Evolutionary conservation across 92 coral and sea anemone genomes (phyloP), one percentile per base, ranked within the genome.

Genomic region (Isaurus tuberculatus): DNA sequence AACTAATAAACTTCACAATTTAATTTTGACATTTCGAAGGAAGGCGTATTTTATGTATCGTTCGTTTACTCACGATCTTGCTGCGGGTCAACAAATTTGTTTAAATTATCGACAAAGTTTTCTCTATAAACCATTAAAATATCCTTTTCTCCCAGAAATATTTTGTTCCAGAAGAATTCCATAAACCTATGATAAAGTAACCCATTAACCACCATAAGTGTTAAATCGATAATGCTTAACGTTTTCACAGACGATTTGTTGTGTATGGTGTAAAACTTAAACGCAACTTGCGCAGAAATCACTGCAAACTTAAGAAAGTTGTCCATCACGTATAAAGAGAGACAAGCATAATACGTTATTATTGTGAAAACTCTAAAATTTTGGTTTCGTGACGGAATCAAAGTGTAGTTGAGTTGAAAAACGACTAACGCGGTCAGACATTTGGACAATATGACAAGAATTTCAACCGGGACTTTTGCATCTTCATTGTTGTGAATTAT

Each of bases 121-220:
- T 75, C 67, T 32, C 89, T 89, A n/a, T 64, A 73, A 33, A 51
- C 87, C 70, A 58, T 63, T 61, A 92, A 31, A 53, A 92, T 86
- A 43, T 92, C 91, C 23, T 87, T 84, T 14, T 69, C 85, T 7
- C 93, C 91, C 17, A 88, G 79, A 68, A 92, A 92, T 65, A 92
- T 80, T 66, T 92, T 92, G 55, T 84, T 78, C 95, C 95, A 92
- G 46, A 92, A 92, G 60, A 92, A 92, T 15, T 88, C 37, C 60
- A 89, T 29, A 51, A 92, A 92, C 31, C 28, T 74, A 71, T 89
- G 93, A 42, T 92, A 92, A 15, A 92, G 84, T 2, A 90, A 78
- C 8, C 79, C 89, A 48, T 92, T 90, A 1, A 75, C 55, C 2
- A 92, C 42, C 92, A 89, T 90, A 65, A 92, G 80, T 88, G 86